Conservation (phyloP, 2,888 invertebrate genomes). For the Drepana falcataria region DNA sequence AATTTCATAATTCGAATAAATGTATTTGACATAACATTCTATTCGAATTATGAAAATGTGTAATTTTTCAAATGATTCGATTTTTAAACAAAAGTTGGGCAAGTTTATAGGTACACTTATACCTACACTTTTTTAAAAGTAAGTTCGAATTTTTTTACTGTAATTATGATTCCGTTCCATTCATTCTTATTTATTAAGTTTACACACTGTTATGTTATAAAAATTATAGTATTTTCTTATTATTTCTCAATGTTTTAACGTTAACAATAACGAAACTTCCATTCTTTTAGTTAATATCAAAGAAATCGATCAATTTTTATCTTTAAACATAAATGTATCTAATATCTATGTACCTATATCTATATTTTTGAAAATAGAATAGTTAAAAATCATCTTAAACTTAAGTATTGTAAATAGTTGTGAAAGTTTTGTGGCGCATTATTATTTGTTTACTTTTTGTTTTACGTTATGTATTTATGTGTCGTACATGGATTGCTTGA, state of each 20-base stretch:
- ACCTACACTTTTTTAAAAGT: background rate
- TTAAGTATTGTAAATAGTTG: slow-evolving; percentile 73
- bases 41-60: background rate
- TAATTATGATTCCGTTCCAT: slow-evolving; percentile 14
- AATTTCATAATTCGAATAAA: background rate
- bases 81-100: background rate
- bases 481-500: slow-evolving; percentile 45
- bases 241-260: slow-evolving; percentile 24
- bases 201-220: slow-evolving; percentile 35
- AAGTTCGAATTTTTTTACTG: slow-evolving; percentile 13
- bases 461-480: slow-evolving; percentile 72
- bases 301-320: slow-evolving; percentile 61
- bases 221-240: slow-evolving; percentile 25
- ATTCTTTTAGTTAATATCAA: slow-evolving; percentile 52
- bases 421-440: slow-evolving; percentile 76
- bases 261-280: slow-evolving; percentile 53
- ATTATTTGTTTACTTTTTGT: slow-evolving; percentile 62
- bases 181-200: slow-evolving; percentile 32
- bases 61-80: background rate
- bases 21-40: background rate
- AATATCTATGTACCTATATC: slow-evolving; percentile 74
- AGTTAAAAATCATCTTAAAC: slow-evolving; percentile 62
- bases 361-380: slow-evolving; percentile 71
- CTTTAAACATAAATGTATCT: slow-evolving; percentile 63
- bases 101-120: background rate